A percentile compares a stretch with the other conserved stretches of the same genome.
Conservation (phyloP, 2,797 vertebrate genomes). For the Sebastiscus tertius region DNA sequence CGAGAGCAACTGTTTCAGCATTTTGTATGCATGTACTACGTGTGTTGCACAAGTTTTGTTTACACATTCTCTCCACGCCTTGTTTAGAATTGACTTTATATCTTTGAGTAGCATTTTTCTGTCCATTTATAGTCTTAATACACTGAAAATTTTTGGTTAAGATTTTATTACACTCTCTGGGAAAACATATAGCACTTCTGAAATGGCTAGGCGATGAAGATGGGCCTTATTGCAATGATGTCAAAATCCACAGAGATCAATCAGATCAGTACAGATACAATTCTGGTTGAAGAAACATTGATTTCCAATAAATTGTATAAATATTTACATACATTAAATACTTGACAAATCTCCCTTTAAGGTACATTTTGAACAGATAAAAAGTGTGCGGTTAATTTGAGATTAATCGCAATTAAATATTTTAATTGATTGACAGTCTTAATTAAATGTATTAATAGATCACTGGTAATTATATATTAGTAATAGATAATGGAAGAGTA, state of each 20-base stretch:
- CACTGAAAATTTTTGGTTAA: background rate
- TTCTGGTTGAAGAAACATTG: background rate
- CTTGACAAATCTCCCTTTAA: no score
- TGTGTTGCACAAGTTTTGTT: constrained; percentile 3
- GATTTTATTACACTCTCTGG: background rate
- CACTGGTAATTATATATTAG: background rate
- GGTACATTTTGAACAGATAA: no score
- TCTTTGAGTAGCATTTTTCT: background rate
- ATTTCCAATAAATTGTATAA: no score
- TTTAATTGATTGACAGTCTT: no score
- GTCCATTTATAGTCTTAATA: background rate
- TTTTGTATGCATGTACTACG: background rate
- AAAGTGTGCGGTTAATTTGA: no score
- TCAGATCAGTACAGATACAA: background rate
- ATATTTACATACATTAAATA: no score
- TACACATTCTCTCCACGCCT: constrained; percentile 17
- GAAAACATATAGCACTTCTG: background rate
- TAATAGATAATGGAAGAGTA: background rate
- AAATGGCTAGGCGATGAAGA: background rate
- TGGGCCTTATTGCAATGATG: background rate
- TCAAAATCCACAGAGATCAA: background rate
- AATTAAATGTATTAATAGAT: background rate
- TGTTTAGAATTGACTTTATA: background rate
- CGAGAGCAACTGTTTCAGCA: background rate
- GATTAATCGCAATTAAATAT: no score